These are phyloP conservation scores for Galemys pyrenaicus DNA, from an alignment of 2,113 vertebrate species.

Conservation along the genomic window DNA sequence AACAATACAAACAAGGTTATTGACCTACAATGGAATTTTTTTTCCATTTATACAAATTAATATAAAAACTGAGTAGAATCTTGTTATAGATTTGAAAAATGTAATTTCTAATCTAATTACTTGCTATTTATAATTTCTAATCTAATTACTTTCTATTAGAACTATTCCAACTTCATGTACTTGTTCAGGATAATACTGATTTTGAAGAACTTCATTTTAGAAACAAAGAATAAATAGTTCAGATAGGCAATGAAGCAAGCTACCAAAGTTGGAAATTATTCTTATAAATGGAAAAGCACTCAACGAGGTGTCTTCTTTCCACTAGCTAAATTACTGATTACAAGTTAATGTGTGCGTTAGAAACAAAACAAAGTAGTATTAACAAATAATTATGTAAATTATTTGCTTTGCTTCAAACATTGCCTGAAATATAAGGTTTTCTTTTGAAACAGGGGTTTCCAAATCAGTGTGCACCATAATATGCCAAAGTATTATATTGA, in stretches of 20 bases:
- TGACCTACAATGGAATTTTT: background rate
- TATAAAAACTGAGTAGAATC: background rate
- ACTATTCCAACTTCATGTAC: background rate
- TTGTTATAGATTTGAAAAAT: background rate
- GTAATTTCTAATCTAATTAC: background rate
- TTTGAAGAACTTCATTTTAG: background rate
- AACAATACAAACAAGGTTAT: background rate
- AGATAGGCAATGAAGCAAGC: background rate
- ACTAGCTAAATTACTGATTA: slow-evolving; percentile 2
- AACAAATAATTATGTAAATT: background rate
- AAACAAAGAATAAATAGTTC: background rate
- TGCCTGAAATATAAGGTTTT: background rate
- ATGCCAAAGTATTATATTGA: background rate
- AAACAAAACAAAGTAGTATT: background rate
- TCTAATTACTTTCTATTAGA: background rate
- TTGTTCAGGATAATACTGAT: background rate
- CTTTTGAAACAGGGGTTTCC: background rate
- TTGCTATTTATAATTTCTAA: background rate
- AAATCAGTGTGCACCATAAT: background rate
- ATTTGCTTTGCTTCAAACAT: background rate
- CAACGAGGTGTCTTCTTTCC: background rate
- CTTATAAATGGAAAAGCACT: background rate
- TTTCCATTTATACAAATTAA: background rate
- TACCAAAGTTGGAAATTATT: background rate
- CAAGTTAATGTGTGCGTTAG: background rate